phyloP scores from a whole-genome alignment of 2,888 invertebrate species.

The Drosophila kambysellisi region DNA sequence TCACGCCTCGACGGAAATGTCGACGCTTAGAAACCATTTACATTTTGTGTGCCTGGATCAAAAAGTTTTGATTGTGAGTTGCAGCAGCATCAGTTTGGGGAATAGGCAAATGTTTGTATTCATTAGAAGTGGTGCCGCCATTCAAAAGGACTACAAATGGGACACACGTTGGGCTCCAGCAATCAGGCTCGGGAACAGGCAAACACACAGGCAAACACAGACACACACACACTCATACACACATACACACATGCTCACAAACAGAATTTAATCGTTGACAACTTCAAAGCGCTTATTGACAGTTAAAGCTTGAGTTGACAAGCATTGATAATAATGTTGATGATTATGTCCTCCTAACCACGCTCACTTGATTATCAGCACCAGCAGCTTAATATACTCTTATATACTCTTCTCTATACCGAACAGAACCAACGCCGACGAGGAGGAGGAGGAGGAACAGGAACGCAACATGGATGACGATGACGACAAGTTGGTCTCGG shows the following conservation, averaged over 20 bases:
- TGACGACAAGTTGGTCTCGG: slow-evolving; percentile 82
- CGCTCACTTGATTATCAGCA: not conserved
- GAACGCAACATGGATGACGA: slow-evolving; percentile 81
- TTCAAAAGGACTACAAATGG: slow-evolving; percentile 4
- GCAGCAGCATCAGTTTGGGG: slow-evolving; percentile 12
- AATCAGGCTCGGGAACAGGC: slow-evolving; percentile 30
- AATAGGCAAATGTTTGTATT: slow-evolving; percentile 49
- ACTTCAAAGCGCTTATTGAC: slow-evolving; percentile 66
- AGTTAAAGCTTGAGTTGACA: slow-evolving; percentile 37
- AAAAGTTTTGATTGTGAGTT: slow-evolving; percentile 40
- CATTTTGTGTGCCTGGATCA: slow-evolving; percentile 37
- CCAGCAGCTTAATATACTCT: not conserved
- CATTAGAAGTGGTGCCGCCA: slow-evolving; percentile 41
- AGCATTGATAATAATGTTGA: slow-evolving; percentile 7
- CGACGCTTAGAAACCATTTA: slow-evolving; percentile 61
- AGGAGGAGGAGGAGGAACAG: slow-evolving; percentile 56
- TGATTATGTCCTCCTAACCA: slow-evolving; percentile 1
- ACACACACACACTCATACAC: not conserved
- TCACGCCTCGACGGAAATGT: slow-evolving; percentile 59
- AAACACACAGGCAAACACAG: not conserved
- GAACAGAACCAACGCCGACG: slow-evolving; percentile 71
- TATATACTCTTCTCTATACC: not conserved
- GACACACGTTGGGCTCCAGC: slow-evolving; percentile 8
- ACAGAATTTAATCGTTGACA: slow-evolving; percentile 36
- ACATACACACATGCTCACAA: not conserved